Evolutionary conservation across 2,888 invertebrate species (phyloP).

Genomic region (Sarcophaga caerulescens): DNA sequence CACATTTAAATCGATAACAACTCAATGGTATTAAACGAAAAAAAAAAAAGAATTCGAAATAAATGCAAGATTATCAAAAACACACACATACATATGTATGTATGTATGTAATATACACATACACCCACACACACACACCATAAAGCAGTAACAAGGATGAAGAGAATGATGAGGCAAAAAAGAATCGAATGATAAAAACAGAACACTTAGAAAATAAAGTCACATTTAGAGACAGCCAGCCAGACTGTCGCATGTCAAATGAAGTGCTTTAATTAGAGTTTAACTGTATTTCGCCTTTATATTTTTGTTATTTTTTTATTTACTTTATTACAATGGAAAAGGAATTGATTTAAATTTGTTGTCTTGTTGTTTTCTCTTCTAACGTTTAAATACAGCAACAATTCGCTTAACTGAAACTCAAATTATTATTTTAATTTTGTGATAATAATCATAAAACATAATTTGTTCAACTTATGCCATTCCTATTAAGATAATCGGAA

Average conservation of each 20-base stretch:
- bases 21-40: neutral
- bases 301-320: neutral
- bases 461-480: no score
- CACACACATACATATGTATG: neutral
- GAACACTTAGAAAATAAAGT: no score
- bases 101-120: no score
- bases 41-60: neutral
- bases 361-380: no score
- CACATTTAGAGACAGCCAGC: no score
- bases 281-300: neutral
- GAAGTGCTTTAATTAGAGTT: neutral
- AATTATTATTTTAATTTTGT: no score
- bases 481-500: no score
- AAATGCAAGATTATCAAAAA: neutral
- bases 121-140: neutral
- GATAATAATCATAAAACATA: no score
- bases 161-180: neutral
- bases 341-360: no score
- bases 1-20: neutral
- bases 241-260: neutral
- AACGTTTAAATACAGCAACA: no score
- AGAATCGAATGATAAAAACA: neutral
- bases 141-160: neutral
- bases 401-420: no score
- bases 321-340: neutral